Base-by-base conservation (phyloP, 2,113 vertebrate genomes). In the Ornithorhynchus anatinus region DNA sequence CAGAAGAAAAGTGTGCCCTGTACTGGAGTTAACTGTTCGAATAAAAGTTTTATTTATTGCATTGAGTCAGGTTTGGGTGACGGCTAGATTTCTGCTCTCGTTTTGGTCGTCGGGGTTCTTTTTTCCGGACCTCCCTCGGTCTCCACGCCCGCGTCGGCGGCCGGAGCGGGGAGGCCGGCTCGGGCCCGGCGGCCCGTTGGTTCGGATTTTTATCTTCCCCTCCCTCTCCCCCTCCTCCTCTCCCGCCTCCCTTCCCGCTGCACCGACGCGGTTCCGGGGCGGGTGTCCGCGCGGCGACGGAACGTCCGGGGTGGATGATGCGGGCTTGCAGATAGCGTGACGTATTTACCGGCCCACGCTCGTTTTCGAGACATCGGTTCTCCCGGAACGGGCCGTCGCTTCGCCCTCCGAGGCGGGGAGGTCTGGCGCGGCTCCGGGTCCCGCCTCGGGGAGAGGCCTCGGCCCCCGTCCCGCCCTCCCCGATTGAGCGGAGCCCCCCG, bases 21-120 rank as follows among this genome's bases (percentile, higher is more conserved):
- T 94, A 81, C 88, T 83, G 88, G 80, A 84, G 91, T 92, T 70
- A 59, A 73, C 52, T 84, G 90, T 93, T 93, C 85, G 91, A 94
- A 94, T 94, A 93, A 94, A 94, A 92, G 90, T 92, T 94, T 93
- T 92, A 93, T 94, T 94, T 94, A 92, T 92, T 89, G 90, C 91
- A 92, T 79, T 68, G 69, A 92, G 88, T 82, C 82, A 88, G 86
- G 86, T 78, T 64, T 85, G 67, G 73, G 86, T 48, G 56, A 84
- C 83, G 92, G 69, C 82, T n/a, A n/a, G n/a, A n/a, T n/a, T n/a
- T n/a, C n/a, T n/a, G n/a, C n/a, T n/a, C n/a, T n/a, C n/a, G n/a
- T 50, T 62, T 44, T 27, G 3, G 7, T 31, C 29, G 23, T 25
- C 25, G 7, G 56, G 25, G n/a, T n/a, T n/a, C n/a, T n/a, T n/a